These are phyloP conservation scores for Ptilorrhoa leucosticta DNA, from an alignment of 2,113 vertebrate species.

Conservation along the genomic window DNA sequence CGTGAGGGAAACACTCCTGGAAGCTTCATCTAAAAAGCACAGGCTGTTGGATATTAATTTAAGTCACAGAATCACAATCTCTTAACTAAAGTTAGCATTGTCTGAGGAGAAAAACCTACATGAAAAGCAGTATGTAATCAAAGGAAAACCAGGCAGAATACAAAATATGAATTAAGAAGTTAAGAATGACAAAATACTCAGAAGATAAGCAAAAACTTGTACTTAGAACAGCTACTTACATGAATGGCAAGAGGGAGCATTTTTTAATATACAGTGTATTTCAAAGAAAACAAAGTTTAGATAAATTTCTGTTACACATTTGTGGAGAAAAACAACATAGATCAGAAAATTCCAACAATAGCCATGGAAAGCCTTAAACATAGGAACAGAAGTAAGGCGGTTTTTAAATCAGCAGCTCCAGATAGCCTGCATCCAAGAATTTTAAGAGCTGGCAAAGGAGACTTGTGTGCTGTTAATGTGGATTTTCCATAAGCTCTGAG, in stretches of 20 bases:
- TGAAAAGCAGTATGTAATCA: not conserved
- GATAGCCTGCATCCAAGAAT: slow-evolving; percentile 43
- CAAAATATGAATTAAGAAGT: not conserved
- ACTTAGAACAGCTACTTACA: not conserved
- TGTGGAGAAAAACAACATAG: not conserved
- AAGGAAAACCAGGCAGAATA: not conserved
- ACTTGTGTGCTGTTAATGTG: slow-evolving; percentile 25
- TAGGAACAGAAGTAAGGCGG: not conserved
- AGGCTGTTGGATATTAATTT: not conserved
- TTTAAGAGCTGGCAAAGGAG: slow-evolving; percentile 48
- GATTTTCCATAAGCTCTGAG: slow-evolving; percentile 59
- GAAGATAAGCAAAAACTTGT: not conserved
- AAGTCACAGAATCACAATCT: not conserved
- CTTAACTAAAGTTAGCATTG: not conserved
- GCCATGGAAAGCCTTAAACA: slow-evolving; percentile 4
- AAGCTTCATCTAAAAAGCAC: not conserved
- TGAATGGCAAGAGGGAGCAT: not conserved
- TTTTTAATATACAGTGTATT: not conserved
- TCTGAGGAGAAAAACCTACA: not conserved
- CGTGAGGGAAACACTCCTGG: not conserved
- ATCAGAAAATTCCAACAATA: slow-evolving; percentile 9
- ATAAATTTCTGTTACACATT: not conserved
- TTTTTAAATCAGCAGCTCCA: slow-evolving; percentile 52
- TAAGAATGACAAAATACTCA: not conserved
- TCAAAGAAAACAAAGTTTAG: not conserved